Base-by-base conservation (phyloP, 2,888 invertebrate species). In the Leptinotarsa peninsularis region DNA sequence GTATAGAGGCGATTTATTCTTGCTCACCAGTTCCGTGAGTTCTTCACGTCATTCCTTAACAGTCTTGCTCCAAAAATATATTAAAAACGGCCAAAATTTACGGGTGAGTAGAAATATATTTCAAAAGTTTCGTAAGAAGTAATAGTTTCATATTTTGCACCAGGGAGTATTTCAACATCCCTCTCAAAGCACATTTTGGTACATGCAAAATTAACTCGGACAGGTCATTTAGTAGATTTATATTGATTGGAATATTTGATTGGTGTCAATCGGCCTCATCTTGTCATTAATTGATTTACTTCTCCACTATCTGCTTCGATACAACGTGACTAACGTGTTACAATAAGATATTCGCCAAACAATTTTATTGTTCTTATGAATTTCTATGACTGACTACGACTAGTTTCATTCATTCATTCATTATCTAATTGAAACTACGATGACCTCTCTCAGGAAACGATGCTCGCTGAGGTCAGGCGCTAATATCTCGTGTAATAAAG, bases 391-490 rank as follows among this genome's bases (percentile, higher is more conserved):
- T 58, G 58, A 18, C 43, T 43, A 43, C 13, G 7, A 21, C 21
- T 33, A 15, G 63, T 43, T 63, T 63, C 63, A 63, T 63, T 43
- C 63, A 63, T 63, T 63, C 63, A 63, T 63, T 13, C 43, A 63
- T 63, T 63, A 33, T 63, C 33, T 63, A 4, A n/a, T 43, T 63
- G 43, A 63, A 43, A 63, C 63, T 63, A 43, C 33, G 27, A 27
- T 63, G 63, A 63, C 63, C 63, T n/a, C 18, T 63, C 33, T n/a
- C 43, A 63, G 43, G 63, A 63, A 63, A 63, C 63, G 43, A 15
- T 63, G 63, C 5, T 14, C 43, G n/a, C 10, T 33, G 27, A 63
- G 63, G 63, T 63, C 43, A 63, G n/a, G 33, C 63, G 33, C n/a
- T 43, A 63, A 63, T 63, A 18, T n/a, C 17, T 63, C 63, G 14